These are phyloP conservation scores for Ditula angustiorana DNA, from an alignment of 2,888 invertebrate species.

Conservation along the genomic window DNA sequence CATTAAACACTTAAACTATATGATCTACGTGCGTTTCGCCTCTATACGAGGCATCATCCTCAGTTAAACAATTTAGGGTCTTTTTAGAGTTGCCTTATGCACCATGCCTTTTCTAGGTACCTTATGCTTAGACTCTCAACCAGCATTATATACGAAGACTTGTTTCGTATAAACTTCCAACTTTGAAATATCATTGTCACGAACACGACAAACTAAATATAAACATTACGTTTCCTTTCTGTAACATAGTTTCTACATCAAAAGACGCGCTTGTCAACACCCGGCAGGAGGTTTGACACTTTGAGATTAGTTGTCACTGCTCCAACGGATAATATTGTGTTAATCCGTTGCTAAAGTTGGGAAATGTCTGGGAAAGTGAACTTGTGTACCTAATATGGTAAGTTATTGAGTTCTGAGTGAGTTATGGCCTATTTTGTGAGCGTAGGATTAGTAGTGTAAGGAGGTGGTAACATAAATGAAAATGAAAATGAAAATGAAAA, in stretches of 20 bases:
- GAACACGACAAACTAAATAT: neutral
- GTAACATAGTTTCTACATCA: constrained; percentile 12
- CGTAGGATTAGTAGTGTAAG: too few species aligned
- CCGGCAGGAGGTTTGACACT: constrained; percentile 14
- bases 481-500: too few species aligned
- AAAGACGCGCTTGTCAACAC: constrained; percentile 2
- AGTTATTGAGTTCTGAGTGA: neutral
- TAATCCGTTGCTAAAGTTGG: neutral
- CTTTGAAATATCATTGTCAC: neutral
- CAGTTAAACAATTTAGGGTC: too few species aligned
- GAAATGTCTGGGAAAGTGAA: neutral
- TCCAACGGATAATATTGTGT: constrained; percentile 8
- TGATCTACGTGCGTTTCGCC: too few species aligned
- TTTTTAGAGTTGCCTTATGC: too few species aligned
- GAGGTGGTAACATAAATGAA: too few species aligned
- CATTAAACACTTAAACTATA: too few species aligned
- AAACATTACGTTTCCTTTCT: constrained; percentile 4
- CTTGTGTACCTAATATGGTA: constrained; percentile 6
- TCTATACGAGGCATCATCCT: too few species aligned
- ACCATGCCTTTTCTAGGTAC: too few species aligned
- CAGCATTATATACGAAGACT: too few species aligned
- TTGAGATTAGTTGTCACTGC: constrained; percentile 23
- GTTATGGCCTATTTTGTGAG: neutral
- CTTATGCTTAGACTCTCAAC: too few species aligned
- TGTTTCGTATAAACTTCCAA: too few species aligned